phyloP scores from a whole-genome alignment of 2,888 invertebrate species.

The Pinctada fucata region DNA sequence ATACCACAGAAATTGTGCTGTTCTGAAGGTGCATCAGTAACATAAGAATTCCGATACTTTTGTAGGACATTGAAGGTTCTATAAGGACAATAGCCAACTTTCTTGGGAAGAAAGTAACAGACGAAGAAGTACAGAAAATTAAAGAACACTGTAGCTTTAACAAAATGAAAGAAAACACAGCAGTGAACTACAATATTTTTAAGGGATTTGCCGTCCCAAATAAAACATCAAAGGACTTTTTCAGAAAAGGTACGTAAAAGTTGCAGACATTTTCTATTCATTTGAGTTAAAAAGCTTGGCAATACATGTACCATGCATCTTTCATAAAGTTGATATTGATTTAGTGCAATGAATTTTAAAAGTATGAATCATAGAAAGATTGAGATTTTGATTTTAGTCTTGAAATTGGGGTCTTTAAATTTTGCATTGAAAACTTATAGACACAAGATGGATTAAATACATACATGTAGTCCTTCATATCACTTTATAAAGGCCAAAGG shows the following conservation, averaged over 20 bases:
- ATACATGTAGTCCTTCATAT: no score
- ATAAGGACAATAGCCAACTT: constrained; percentile 79
- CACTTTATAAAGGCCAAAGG: no score
- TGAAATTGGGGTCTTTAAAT: no score
- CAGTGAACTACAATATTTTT: constrained; percentile 82
- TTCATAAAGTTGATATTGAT: no score
- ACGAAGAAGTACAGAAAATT: constrained; percentile 83
- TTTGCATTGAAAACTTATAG: no score
- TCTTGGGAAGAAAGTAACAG: constrained; percentile 79
- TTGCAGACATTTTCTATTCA: background rate
- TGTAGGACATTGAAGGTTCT: constrained; percentile 82
- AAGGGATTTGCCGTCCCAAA: constrained; percentile 76
- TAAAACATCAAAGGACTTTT: constrained; percentile 70
- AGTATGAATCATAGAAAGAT: no score
- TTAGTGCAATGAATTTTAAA: no score
- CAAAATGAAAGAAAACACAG: constrained; percentile 88
- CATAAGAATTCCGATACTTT: no score
- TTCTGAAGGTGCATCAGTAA: no score
- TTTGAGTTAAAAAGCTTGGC: background rate
- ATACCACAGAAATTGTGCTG: no score
- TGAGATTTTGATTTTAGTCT: no score
- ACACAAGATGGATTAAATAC: no score
- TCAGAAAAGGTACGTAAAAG: constrained; percentile 76
- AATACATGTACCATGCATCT: background rate
- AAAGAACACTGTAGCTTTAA: constrained; percentile 87